phyloP scores from a whole-genome alignment of 2,113 vertebrate genomes.

The Tursiops truncatus region DNA sequence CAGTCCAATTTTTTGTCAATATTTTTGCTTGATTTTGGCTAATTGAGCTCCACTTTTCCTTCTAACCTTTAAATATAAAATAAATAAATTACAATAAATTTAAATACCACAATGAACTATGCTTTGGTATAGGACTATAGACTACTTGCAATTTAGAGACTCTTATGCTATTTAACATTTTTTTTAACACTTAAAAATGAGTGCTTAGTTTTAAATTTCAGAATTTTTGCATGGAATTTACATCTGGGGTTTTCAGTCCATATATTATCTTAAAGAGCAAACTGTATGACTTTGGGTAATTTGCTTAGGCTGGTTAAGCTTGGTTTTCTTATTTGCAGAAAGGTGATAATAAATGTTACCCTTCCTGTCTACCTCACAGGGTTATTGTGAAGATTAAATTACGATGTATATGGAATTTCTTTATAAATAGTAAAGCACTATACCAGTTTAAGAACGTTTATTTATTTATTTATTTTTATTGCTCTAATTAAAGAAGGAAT shows the following conservation, averaged over 20 bases:
- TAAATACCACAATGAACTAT: background rate
- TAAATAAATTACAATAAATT: background rate
- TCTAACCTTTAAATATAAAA: slow-evolving; percentile 34
- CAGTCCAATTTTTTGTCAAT: background rate
- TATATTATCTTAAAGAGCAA: background rate
- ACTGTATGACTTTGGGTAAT: background rate
- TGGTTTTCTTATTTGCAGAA: background rate
- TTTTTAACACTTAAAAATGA: background rate
- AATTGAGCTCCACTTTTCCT: background rate
- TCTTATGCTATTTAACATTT: slow-evolving; percentile 13
- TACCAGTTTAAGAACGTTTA: background rate
- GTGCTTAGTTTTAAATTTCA: slow-evolving; percentile 23
- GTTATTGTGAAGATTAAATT: slow-evolving; percentile 29
- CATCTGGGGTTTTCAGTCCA: background rate
- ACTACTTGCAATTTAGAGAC: background rate
- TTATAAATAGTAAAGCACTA: slow-evolving; percentile 1
- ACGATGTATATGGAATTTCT: background rate
- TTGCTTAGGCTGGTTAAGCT: slow-evolving; percentile 28
- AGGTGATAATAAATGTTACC: slow-evolving; percentile 22
- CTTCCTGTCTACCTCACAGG: background rate
- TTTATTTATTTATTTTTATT: background rate
- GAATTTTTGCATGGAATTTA: slow-evolving; percentile 30
- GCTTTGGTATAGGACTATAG: background rate
- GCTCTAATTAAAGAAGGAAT: slow-evolving; percentile 35
- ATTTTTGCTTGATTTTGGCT: slow-evolving; percentile 40